Evolutionary conservation across 2,888 invertebrate species (phyloP).

Genomic region (Oxyteleia sp.): DNA sequence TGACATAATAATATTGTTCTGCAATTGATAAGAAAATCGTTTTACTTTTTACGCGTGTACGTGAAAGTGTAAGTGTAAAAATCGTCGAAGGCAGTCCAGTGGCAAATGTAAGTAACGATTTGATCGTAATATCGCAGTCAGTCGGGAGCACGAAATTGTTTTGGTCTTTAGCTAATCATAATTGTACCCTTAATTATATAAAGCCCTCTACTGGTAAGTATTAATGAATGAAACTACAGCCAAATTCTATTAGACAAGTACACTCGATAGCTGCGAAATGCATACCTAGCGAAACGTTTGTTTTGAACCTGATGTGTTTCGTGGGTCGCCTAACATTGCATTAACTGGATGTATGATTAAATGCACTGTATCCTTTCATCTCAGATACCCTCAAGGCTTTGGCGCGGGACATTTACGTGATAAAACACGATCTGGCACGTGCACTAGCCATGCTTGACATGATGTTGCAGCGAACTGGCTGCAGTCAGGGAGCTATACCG

Average conservation of each 20-base stretch:
- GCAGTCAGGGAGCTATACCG: slow-evolving; percentile 20
- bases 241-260: slow-evolving; percentile 10
- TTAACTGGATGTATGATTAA: slow-evolving; percentile 22
- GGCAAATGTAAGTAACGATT: slow-evolving; percentile 47
- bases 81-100: slow-evolving; percentile 22
- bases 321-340: slow-evolving; percentile 66
- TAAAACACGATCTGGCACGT: slow-evolving; percentile 62
- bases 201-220: slow-evolving; percentile 42
- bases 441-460: slow-evolving; percentile 65
- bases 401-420: slow-evolving; percentile 49
- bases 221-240: slow-evolving; percentile 27
- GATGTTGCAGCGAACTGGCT: slow-evolving; percentile 50
- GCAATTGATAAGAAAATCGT: not conserved
- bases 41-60: slow-evolving; percentile 11
- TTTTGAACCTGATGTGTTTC: slow-evolving; percentile 50
- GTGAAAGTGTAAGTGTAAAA: slow-evolving; percentile 49
- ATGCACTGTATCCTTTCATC: slow-evolving; percentile 12
- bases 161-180: not conserved
- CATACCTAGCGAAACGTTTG: slow-evolving; percentile 23
- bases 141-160: slow-evolving; percentile 6
- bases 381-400: slow-evolving; percentile 56
- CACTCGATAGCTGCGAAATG: slow-evolving; percentile 42
- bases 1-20: too few species aligned
- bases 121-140: slow-evolving; percentile 35
- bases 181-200: slow-evolving; percentile 3